Evolutionary conservation across 2,113 vertebrate species (phyloP).

Genomic region (Podarcis raffonei): DNA sequence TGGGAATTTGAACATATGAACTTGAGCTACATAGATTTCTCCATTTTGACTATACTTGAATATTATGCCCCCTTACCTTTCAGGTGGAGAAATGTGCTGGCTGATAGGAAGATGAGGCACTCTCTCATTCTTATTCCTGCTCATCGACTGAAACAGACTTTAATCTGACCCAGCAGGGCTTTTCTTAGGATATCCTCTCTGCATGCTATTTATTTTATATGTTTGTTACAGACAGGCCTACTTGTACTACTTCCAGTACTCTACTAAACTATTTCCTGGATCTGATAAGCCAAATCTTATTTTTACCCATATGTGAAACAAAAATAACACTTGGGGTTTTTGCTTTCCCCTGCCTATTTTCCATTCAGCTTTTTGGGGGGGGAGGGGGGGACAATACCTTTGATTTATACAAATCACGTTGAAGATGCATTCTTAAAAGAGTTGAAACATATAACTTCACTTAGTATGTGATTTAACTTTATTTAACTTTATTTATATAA

Average conservation of each 20-base stretch:
- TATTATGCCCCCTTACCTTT: background rate
- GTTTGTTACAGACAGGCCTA: background rate
- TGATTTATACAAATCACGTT: background rate
- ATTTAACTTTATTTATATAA: too few species aligned
- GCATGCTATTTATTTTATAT: background rate
- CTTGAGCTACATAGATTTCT: background rate
- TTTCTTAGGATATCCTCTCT: too few species aligned
- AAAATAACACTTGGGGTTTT: background rate
- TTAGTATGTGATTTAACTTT: background rate
- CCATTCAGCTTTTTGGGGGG: background rate
- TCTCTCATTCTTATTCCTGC: background rate
- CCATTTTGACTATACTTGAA: background rate
- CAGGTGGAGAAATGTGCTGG: background rate
- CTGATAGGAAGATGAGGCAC: background rate
- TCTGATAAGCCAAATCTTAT: background rate
- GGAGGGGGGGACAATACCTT: background rate
- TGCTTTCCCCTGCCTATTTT: background rate
- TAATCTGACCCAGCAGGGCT: too few species aligned
- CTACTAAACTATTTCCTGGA: background rate
- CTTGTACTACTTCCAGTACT: background rate
- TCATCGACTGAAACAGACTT: background rate
- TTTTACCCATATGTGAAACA: background rate
- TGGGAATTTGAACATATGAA: background rate
- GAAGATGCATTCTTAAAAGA: background rate
- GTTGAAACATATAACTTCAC: fast-evolving